A percentile compares a stretch with the other conserved stretches of the same genome.
These are phyloP conservation scores for Nesospiza acunhae DNA, from an alignment of 2,113 vertebrate genomes.

Conservation along the genomic window DNA sequence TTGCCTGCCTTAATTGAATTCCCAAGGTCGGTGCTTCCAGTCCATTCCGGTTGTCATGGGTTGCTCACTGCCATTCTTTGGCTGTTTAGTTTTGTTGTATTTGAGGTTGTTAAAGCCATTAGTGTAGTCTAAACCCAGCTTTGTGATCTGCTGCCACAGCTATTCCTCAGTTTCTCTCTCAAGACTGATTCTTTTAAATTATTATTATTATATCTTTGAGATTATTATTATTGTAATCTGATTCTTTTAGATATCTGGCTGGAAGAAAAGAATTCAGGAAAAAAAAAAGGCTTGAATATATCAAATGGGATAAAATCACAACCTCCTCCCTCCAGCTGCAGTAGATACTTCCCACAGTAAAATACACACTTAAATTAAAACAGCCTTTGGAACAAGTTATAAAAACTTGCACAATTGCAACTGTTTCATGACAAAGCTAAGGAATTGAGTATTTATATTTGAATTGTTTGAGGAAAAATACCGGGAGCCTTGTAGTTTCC, in stretches of 20 bases:
- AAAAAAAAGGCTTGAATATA: not conserved
- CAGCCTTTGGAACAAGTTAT: not conserved
- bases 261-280: not conserved
- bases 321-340: not conserved
- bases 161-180: not conserved
- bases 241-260: not conserved
- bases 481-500: not conserved
- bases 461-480: not conserved
- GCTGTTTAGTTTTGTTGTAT: not conserved
- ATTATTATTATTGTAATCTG: not conserved
- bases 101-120: not conserved
- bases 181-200: too few relatives aligned
- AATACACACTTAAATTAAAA: not conserved
- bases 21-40: not conserved
- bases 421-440: not conserved
- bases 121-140: not conserved
- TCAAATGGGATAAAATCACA: not conserved
- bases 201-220: too few relatives aligned
- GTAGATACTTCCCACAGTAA: not conserved
- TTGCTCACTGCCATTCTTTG: not conserved
- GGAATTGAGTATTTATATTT: not conserved
- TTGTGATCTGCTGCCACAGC: not conserved
- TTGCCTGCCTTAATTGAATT: not conserved
- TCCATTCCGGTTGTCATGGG: not conserved
- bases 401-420: not conserved